A percentile compares a stretch with the other conserved stretches of the same genome.
Conservation (phyloP, 2,888 invertebrate genomes). For the Drosophila anceps region DNA sequence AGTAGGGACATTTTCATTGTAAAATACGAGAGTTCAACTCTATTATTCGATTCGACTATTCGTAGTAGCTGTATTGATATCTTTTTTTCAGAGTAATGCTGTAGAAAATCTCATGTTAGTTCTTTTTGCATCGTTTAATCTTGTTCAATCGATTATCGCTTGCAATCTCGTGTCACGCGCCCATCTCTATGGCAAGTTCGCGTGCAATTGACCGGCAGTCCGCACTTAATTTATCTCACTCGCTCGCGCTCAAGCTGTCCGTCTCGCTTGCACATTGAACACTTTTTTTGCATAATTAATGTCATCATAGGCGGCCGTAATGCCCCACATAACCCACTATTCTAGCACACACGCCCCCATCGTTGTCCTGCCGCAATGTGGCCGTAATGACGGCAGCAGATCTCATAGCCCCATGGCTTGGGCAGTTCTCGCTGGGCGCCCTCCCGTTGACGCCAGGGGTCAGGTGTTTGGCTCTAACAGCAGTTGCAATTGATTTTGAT, state of each 20-base stretch:
- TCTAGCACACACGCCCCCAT: constrained; percentile 11
- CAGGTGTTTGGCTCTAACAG: constrained; percentile 47
- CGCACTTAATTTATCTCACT: constrained; percentile 16
- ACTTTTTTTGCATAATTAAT: constrained; percentile 72
- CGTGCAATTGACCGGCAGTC: constrained; percentile 30
- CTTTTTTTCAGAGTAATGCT: neutral
- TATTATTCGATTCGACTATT: no score
- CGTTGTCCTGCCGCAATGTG: constrained; percentile 63
- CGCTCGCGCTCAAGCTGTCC: constrained; percentile 1
- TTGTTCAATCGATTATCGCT: no score
- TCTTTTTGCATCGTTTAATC: no score
- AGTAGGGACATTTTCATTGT: no score
- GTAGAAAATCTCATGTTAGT: neutral
- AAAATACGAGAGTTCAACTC: neutral
- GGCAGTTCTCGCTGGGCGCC: neutral
- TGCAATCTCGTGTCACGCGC: neutral
- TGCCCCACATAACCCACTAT: constrained; percentile 14
- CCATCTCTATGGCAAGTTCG: constrained; percentile 19
- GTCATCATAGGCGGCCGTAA: constrained; percentile 70
- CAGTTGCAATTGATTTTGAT: constrained; percentile 71
- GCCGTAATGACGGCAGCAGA: constrained; percentile 67
- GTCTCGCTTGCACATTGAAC: constrained; percentile 12
- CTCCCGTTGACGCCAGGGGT: constrained; percentile 13
- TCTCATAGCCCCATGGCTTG: constrained; percentile 10
- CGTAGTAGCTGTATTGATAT: no score